Evolutionary conservation across 2,113 vertebrate genomes (phyloP), one percentile per base, ranked within the genome.

Genomic region (Festucalex cinctus): DNA sequence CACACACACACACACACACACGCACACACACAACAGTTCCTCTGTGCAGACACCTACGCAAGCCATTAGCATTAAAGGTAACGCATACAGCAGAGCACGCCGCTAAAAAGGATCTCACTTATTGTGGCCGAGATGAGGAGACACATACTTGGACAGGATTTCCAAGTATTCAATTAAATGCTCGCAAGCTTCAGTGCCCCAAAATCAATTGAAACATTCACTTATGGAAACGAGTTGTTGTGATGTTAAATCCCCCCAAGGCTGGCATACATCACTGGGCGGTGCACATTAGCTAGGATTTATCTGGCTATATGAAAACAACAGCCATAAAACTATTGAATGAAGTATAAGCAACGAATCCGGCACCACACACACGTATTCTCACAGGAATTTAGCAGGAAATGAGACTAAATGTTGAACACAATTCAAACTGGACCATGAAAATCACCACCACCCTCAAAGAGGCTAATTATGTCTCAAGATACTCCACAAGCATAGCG

Each of bases 11-110:
- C 73, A 75, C 75, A 73, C 43, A 17, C 43, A 84, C 70, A 89
- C 83, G 88, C 76, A 22, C 49, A 80, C 43, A 70, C 82, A 86
- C 70, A 88, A 86, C 82, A 87, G 78, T 74, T 80, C 80, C 79
- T 85, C 82, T 82, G 67, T 26, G 46, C 68, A 80, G 77, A 69
- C 69, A 76, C 78, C 70, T 83, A 78, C 68, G 48, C 78, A 77
- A 81, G 69, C 76, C 84, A 73, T 59, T 77, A 73, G 80, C 76
- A 73, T 79, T 79, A 41, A 80, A 71, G 58, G 69, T 71, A 66
- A 64, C 10, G 66, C 54, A 9, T 51, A 72, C 41, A 39, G 36
- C 79, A 49, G 74, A 73, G 80, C 3, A 71, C 74, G 39, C 73
- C 56, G 22, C 51, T 51, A 9, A 3, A 22, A 20, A 51, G 9